Evolutionary conservation across 2,888 invertebrate genomes (phyloP).

Genomic region (Hypomecis atomaria): DNA sequence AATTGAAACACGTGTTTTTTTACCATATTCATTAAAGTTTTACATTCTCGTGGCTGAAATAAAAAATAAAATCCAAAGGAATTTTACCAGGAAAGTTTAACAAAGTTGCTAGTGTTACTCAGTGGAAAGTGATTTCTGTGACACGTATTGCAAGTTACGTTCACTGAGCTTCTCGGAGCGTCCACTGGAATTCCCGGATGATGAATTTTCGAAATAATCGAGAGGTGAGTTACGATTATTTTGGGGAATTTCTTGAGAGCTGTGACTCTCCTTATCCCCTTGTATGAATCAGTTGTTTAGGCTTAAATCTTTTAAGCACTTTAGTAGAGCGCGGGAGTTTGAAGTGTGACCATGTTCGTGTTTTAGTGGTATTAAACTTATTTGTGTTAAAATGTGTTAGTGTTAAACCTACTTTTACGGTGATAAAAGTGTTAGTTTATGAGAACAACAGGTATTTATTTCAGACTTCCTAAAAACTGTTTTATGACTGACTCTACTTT

Average conservation of each 20-base stretch:
- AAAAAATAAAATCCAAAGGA: neutral
- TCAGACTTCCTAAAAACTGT: neutral
- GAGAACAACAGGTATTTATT: constrained; percentile 3
- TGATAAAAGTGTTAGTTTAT: constrained; percentile 12
- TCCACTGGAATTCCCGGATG: constrained; percentile 10
- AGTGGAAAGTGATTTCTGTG: constrained; percentile 21
- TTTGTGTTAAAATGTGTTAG: neutral
- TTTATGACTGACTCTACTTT: neutral
- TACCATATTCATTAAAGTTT: too few species aligned
- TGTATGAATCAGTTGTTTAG: constrained; percentile 34
- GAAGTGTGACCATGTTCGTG: constrained; percentile 8
- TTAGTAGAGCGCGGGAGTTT: constrained; percentile 20
- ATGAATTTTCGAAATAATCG: constrained; percentile 36
- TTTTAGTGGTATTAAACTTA: constrained; percentile 1
- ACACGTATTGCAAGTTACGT: constrained; percentile 25
- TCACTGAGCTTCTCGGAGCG: neutral
- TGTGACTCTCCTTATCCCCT: constrained; percentile 18
- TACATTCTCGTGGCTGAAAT: too few species aligned
- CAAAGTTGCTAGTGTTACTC: neutral
- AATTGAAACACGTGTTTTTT: constrained; percentile 1
- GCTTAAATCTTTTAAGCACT: constrained; percentile 7
- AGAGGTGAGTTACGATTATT: constrained; percentile 40
- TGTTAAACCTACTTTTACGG: constrained; percentile 1
- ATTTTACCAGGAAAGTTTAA: neutral
- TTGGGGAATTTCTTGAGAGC: constrained; percentile 29